Evolutionary conservation across 1,140 invertebrate species (phyloP), one percentile per base, ranked within the genome.

Genomic region (Megathymus violae): DNA sequence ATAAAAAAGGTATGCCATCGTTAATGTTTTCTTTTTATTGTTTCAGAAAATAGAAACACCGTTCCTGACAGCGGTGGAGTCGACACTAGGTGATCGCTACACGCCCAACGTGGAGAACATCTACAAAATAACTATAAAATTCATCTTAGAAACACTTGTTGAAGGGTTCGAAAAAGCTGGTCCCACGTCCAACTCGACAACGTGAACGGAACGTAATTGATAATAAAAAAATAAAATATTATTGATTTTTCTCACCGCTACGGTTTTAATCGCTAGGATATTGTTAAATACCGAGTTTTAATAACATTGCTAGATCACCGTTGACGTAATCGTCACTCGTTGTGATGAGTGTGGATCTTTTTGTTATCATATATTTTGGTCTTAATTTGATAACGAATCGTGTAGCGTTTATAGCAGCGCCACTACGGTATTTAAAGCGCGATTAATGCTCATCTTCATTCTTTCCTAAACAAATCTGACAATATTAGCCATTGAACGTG

Each of bases 51-150:
- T 98, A 62, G 96, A 97, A 84, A 94, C 94, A 62, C 97, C 97
- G 4, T 98, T 98, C 91, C 91, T 98, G 74, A 94, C 95, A 67
- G 96, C 97, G 0, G 97, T 98, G 16, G 94, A 96, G 72, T 93
- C 94, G 41, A 97, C 97, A 0, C 91, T 98, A 13, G 96, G 96
- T 0, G 97, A 98, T 73, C 93, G 97, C 19, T 98, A 97, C 89
- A 97, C 97, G 7, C 96, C 97, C 47, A 98, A 98, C 89, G 97
- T 98, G 63, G 96, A 97, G 79, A 95, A 93, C 66, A 97, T 98
- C 70, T 98, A 98, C 92, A 96, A 97, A 91, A 94, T 97, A 67
- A 97, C 96, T 56, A 98, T 98, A 76, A 96, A 97, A 79, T 97
- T 98, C 77, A 96, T 98, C 67, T 94, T 98, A 77, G 94, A 97